A percentile compares a stretch with the other conserved stretches of the same genome.
Evolutionary conservation across 2,888 invertebrate genomes (phyloP).

Genomic region (Vannuccia rotundouncinata): DNA sequence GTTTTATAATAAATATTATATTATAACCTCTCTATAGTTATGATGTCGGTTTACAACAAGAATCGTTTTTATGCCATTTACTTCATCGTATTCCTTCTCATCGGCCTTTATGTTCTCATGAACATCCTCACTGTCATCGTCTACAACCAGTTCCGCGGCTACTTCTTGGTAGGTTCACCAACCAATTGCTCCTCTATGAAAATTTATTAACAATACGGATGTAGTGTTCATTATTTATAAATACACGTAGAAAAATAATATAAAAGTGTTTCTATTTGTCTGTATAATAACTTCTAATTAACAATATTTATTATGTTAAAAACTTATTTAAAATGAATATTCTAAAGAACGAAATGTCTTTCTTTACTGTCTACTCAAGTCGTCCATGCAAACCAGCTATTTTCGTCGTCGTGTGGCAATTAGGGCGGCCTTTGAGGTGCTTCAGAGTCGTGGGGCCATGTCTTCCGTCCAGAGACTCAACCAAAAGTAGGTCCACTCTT

Average conservation of each 20-base stretch:
- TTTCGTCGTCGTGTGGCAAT: slow-evolving; percentile 50
- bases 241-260: no score
- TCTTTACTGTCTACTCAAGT: background rate
- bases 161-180: slow-evolving; percentile 50
- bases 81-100: slow-evolving; percentile 51
- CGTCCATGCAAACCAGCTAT: slow-evolving; percentile 51
- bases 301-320: no score
- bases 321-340: no score
- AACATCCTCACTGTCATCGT: slow-evolving; percentile 55
- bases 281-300: no score
- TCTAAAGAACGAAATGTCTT: no score
- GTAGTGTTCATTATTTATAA: no score
- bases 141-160: slow-evolving; percentile 55
- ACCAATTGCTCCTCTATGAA: no score
- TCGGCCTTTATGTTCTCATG: slow-evolving; percentile 55
- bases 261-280: no score
- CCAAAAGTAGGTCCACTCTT: background rate
- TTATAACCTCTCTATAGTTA: no score
- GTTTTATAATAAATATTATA: no score
- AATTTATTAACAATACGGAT: no score
- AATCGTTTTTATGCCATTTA: slow-evolving; percentile 51
- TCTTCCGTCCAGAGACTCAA: background rate
- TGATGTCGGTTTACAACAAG: slow-evolving; percentile 51
- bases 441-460: background rate
- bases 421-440: slow-evolving; percentile 45